Conservation (phyloP, 2,797 vertebrate genomes). For the Chaetophractus vellerosus region DNA sequence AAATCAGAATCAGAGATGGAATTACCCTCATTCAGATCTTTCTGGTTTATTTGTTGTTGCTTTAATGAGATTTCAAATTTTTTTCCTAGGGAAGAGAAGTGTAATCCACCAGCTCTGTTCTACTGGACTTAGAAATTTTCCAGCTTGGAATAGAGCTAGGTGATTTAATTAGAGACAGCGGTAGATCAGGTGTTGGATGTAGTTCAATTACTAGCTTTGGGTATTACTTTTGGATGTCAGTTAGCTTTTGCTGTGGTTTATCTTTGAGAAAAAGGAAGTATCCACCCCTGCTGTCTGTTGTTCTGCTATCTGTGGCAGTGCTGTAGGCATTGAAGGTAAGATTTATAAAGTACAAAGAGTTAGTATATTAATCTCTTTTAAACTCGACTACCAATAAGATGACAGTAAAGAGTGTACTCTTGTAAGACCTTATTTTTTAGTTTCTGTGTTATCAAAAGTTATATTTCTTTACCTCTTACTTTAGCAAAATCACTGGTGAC, state of each 20-base stretch:
- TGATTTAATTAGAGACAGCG: conserved; percentile 34
- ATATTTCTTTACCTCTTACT: neutral
- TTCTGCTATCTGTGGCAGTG: neutral
- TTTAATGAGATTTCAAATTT: conserved; percentile 13
- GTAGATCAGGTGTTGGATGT: neutral
- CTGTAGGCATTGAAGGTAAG: neutral
- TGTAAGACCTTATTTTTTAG: conserved; percentile 5
- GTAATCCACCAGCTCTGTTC: neutral
- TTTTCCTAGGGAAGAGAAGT: neutral
- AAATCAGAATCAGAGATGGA: conserved; percentile 16
- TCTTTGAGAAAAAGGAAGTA: conserved; percentile 34
- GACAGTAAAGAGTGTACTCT: neutral
- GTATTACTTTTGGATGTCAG: neutral
- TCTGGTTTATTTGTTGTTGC: conserved; percentile 30
- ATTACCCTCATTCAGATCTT: neutral
- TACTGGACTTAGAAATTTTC: neutral
- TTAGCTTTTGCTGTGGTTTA: conserved; percentile 29
- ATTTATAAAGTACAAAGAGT: neutral
- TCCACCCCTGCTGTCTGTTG: neutral
- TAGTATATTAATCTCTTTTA: neutral
- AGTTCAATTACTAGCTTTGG: neutral
- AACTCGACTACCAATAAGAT: neutral
- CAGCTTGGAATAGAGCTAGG: conserved; percentile 23
- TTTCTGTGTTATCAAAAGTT: conserved; percentile 49
- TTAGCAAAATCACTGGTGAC: conserved; percentile 35